phyloP scores from a whole-genome alignment of 2,113 vertebrate genomes.

The Cariama cristata region DNA sequence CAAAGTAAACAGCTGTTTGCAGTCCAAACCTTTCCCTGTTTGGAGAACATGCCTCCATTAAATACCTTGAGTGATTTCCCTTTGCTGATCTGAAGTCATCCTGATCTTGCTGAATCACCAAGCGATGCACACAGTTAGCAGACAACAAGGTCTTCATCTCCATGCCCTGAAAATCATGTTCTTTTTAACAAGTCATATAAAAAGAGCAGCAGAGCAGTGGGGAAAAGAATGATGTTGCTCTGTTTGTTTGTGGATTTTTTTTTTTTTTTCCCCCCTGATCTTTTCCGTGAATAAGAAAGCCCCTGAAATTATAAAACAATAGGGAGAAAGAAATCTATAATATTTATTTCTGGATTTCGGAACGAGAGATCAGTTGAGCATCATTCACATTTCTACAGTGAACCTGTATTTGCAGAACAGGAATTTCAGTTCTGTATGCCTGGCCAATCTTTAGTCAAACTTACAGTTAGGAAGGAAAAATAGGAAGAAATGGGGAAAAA shows the following conservation, averaged over 20 bases:
- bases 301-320: background rate
- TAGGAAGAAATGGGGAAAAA: background rate
- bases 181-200: background rate
- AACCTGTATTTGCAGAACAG: background rate
- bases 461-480: background rate
- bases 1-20: background rate
- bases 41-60: background rate
- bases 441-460: background rate
- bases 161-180: background rate
- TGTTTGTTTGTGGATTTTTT: background rate
- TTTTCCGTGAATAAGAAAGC: background rate
- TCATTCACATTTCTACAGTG: background rate
- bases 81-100: background rate
- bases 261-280: background rate
- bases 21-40: background rate
- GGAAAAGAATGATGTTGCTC: background rate
- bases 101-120: background rate
- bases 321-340: background rate
- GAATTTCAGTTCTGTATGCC: background rate
- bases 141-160: background rate
- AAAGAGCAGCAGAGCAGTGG: background rate
- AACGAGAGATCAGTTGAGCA: background rate
- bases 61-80: background rate
- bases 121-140: rapidly evolving
- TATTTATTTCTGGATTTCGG: background rate